Conservation (phyloP, 1,140 invertebrate genomes). For the Drosophila sechellia region DNA sequence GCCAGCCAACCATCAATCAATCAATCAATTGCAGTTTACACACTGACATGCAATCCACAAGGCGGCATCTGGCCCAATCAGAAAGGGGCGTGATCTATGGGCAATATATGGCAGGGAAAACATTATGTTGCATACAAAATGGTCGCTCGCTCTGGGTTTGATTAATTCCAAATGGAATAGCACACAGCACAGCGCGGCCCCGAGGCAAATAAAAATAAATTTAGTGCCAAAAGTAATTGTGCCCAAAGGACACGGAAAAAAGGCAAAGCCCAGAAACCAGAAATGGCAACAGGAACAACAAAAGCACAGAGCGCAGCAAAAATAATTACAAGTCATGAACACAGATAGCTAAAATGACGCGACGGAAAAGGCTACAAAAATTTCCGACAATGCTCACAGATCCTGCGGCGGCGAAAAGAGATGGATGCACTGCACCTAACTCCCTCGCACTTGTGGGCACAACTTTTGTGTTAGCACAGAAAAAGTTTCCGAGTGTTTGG, state of each 20-base stretch:
- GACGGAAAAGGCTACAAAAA: slow-evolving; percentile 59
- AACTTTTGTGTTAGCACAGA: slow-evolving; percentile 8
- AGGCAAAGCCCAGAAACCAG: slow-evolving; percentile 2
- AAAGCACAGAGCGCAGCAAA: slow-evolving; percentile 47
- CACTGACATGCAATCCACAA: slow-evolving; percentile 46
- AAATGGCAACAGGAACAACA: slow-evolving; percentile 32
- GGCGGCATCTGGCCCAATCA: slow-evolving; percentile 33
- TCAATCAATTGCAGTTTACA: slow-evolving; percentile 55
- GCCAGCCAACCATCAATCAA: slow-evolving; percentile 22
- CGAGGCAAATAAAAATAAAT: slow-evolving; percentile 59
- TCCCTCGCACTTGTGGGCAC: slow-evolving; percentile 10
- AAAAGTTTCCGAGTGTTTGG: slow-evolving; percentile 18
- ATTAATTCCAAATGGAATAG: slow-evolving; percentile 63
- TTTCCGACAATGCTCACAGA: slow-evolving; percentile 38
- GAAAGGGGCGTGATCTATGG: slow-evolving; percentile 23
- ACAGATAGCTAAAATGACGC: slow-evolving; percentile 67
- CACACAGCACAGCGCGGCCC: slow-evolving; percentile 9
- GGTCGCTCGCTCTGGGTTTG: slow-evolving; percentile 52
- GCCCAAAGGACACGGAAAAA: slow-evolving; percentile 58
- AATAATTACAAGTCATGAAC: slow-evolving; percentile 76
- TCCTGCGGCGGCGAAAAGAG: not conserved
- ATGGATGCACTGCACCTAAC: slow-evolving; percentile 3
- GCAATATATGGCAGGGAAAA: slow-evolving; percentile 7
- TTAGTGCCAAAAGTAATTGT: slow-evolving; percentile 76
- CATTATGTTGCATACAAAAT: slow-evolving; percentile 41